Conservation (phyloP, 2,113 vertebrate species). For the Poecilia latipinna region DNA sequence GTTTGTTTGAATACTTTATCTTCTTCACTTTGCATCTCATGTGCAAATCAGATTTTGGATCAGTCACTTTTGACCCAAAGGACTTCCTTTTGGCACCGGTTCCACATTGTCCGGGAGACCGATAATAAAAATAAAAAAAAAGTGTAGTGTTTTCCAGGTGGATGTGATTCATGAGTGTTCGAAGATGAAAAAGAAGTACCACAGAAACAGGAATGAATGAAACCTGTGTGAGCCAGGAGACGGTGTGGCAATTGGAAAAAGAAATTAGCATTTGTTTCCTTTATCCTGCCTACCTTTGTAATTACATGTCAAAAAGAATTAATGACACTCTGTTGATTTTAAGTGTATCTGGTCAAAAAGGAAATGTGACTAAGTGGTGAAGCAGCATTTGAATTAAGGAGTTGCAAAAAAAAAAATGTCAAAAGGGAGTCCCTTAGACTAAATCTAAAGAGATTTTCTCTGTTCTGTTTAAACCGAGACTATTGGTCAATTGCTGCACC, state of each 20-base stretch:
- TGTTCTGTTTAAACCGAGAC: slow-evolving; percentile 2
- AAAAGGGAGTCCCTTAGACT: background rate
- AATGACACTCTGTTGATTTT: slow-evolving; percentile 15
- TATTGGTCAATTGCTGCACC: background rate
- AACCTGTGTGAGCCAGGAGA: background rate
- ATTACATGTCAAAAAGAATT: slow-evolving; percentile 42
- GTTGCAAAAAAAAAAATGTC: background rate
- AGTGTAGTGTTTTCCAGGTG: slow-evolving; percentile 7
- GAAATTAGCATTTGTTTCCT: background rate
- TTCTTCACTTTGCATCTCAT: background rate
- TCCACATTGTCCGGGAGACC: background rate
- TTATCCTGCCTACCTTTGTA: slow-evolving; percentile 16
- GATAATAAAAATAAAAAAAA: background rate
- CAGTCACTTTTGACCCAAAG: slow-evolving; percentile 2
- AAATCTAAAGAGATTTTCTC: background rate
- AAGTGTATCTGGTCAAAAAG: slow-evolving; percentile 13
- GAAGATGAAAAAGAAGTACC: background rate
- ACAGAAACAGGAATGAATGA: background rate
- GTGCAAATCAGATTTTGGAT: background rate
- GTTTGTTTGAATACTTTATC: background rate
- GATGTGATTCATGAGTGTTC: background rate
- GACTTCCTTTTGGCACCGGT: slow-evolving; percentile 4
- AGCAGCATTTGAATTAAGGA: slow-evolving; percentile 20
- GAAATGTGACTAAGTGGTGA: slow-evolving; percentile 10
- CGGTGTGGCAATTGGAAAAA: background rate